Conservation (phyloP, 2,888 invertebrate genomes). For the Orchesellides sinensis region DNA sequence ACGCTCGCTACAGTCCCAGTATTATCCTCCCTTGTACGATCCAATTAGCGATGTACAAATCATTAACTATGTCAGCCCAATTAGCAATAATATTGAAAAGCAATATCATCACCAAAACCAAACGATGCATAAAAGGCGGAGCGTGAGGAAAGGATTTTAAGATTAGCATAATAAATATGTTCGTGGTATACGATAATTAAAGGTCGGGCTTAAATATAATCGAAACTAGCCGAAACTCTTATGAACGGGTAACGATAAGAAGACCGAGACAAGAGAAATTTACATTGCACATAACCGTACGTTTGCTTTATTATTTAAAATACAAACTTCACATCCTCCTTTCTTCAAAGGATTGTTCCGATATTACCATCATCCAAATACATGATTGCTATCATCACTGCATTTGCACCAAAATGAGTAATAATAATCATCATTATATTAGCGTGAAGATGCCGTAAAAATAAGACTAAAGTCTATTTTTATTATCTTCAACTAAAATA, state of each 20-base stretch:
- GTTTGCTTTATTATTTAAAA: not conserved
- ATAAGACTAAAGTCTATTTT: not conserved
- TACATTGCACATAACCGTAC: not conserved
- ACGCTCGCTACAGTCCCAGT: not conserved
- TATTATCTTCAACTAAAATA: not conserved
- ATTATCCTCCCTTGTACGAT: constrained; percentile 30
- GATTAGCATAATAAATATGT: constrained; percentile 60
- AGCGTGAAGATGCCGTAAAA: constrained; percentile 34
- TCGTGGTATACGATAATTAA: constrained; percentile 69
- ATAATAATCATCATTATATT: constrained; percentile 15
- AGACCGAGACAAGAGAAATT: constrained; percentile 5
- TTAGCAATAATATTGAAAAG: constrained; percentile 42
- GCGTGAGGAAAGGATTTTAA: constrained; percentile 58
- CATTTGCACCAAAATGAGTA: too few relatives aligned
- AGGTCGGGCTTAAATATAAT: constrained; percentile 55
- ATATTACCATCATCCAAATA: constrained; percentile 14
- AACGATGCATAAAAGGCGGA: constrained; percentile 17
- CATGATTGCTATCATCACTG: constrained; percentile 5
- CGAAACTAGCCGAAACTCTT: constrained; percentile 4
- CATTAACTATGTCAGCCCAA: constrained; percentile 33
- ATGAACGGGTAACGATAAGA: too few relatives aligned
- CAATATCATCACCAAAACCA: constrained; percentile 10
- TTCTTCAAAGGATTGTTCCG: not conserved
- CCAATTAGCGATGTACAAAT: constrained; percentile 39
- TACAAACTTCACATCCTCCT: not conserved